Base-by-base conservation (phyloP, 2,888 invertebrate genomes). In the Drosophila birchii region DNA sequence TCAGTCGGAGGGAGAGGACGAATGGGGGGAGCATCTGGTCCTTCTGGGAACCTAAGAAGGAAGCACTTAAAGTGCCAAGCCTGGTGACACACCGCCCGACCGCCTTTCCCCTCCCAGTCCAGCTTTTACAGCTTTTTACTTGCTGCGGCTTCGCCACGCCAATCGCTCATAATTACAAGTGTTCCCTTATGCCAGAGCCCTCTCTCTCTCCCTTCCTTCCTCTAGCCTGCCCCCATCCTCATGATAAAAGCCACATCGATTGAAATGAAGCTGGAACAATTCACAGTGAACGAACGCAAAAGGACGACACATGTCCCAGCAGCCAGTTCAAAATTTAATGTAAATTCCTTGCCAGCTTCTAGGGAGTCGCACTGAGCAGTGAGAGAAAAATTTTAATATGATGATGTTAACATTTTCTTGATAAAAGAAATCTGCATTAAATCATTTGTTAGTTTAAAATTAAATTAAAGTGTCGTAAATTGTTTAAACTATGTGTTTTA, bases 31-130 rank as follows among this genome's bases (percentile, higher is more conserved):
- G 5, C 7, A 7, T 3, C 26, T n/a, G 39, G 39, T 51, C 51
- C 51, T 51, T 20, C 34, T 51, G 20, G 53, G 12, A 26, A n/a
- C 23, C 66, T 47, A 53, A 26, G 41, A 36, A 23, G 32, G 84
- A 85, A 85, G 88, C 86, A 83, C 88, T 83, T 77, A 73, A 86
- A 80, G 83, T 88, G 79, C 74, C 83, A 82, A 79, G 83, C 70
- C 76, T 71, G 79, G 71, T 59, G 76, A 82, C 73, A 53, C 44
- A 29, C 53, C 38, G 29, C 29, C n/a, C n/a, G 8, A 9, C 5
- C 29, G 38, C 14, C 14, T 39, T 11, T 18, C 20, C 29, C 0
- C 3, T 1, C 32, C 7, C 29, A 3, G 5, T 5, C 9, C 32
- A 20, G 43, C 18, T 7, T 47, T 23, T 53, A 36, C 44, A 26